These are phyloP conservation scores for Hypanus sabinus DNA, from an alignment of 2,113 vertebrate genomes.

Conservation along the genomic window DNA sequence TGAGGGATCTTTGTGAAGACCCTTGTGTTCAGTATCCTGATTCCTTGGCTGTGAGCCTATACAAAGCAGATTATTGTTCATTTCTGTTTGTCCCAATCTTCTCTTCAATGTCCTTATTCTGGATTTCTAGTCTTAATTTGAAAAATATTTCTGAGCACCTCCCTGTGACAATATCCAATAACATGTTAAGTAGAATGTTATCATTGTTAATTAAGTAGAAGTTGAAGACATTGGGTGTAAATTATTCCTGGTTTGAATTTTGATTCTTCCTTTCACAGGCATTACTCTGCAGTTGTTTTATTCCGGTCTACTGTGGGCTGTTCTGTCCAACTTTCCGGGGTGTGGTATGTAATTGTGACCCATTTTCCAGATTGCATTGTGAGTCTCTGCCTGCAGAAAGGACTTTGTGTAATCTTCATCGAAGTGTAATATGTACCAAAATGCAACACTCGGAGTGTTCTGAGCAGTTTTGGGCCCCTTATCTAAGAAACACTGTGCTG, in stretches of 20 bases:
- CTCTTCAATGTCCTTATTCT: not conserved
- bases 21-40: not conserved
- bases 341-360: conserved; percentile 53
- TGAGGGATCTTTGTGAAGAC: not conserved
- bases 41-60: not conserved
- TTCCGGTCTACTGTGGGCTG: conserved; percentile 77
- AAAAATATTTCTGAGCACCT: not conserved
- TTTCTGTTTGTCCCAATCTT: not conserved
- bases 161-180: not conserved
- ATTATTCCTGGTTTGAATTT: not conserved
- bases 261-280: conserved; percentile 53
- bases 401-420: not conserved
- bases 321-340: conserved; percentile 67
- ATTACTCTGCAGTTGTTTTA: conserved; percentile 81
- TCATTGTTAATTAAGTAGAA: not conserved
- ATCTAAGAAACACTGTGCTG: no score
- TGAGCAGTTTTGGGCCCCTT: no score
- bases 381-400: not conserved
- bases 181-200: not conserved
- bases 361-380: no score
- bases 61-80: not conserved
- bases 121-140: not conserved
- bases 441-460: no score
- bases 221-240: not conserved
- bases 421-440: not conserved